These are phyloP conservation scores for Asbolus verrucosus DNA, from an alignment of 1,140 invertebrate species.

Conservation along the genomic window DNA sequence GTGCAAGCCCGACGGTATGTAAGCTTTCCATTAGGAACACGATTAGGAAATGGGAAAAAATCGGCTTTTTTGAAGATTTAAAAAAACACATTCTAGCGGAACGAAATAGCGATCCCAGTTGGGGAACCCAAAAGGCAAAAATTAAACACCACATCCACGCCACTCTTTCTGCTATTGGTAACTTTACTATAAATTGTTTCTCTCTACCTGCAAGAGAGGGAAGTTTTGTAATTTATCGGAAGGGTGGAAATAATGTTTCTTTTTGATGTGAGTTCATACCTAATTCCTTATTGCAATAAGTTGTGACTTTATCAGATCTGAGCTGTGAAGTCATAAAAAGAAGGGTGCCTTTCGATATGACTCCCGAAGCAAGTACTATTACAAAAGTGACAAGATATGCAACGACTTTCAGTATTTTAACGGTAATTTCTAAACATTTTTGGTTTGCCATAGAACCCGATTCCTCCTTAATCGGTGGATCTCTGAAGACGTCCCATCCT, in stretches of 20 bases:
- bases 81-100: conserved; percentile 91
- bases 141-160: conserved; percentile 95
- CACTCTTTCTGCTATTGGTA: conserved; percentile 86
- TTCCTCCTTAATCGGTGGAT: conserved; percentile 88
- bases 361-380: conserved; percentile 84
- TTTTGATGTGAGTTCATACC: conserved; percentile 68
- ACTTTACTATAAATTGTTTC: conserved; percentile 81
- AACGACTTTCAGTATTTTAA: conserved; percentile 86
- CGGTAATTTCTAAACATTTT: conserved; percentile 85
- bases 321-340: conserved; percentile 94
- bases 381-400: conserved; percentile 88
- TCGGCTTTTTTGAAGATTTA: conserved; percentile 82
- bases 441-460: conserved; percentile 90
- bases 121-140: conserved; percentile 87
- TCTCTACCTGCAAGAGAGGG: conserved; percentile 76
- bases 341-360: conserved; percentile 87
- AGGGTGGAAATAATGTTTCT: background rate
- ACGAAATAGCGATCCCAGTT: conserved; percentile 86
- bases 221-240: background rate
- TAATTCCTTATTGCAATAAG: conserved; percentile 86
- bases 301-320: conserved; percentile 77
- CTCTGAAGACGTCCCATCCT: conserved; percentile 96
- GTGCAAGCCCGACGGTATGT: conserved; percentile 85
- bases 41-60: conserved; percentile 74
- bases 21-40: conserved; percentile 87